Percentiles rank a stretch among this genome's conserved stretches.
Evolutionary conservation across 2,113 vertebrate genomes (phyloP).

Genomic region (Terrapene triunguis): DNA sequence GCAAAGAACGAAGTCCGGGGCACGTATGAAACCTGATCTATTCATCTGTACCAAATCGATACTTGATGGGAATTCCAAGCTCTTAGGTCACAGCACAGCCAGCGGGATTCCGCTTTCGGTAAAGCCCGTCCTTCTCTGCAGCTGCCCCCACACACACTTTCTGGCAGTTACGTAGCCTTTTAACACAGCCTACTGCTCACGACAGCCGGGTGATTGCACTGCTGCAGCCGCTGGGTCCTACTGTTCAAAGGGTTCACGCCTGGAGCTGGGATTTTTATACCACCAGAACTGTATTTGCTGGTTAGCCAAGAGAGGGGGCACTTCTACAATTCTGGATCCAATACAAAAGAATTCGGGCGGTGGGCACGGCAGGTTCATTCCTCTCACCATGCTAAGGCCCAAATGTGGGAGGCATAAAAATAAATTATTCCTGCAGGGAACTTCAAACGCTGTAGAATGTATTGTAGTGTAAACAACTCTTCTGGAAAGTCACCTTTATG

Average conservation of each 20-base stretch:
- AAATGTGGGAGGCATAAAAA: neutral
- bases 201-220: neutral
- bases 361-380: neutral
- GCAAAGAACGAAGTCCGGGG: neutral
- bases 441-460: neutral
- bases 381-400: neutral
- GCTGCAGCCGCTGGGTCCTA: neutral
- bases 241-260: neutral
- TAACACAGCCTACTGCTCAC: neutral
- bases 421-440: neutral
- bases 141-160: neutral
- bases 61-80: slow-evolving; percentile 54
- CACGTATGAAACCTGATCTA: neutral
- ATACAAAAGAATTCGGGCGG: no score
- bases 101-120: slow-evolving; percentile 44
- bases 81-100: neutral
- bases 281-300: neutral
- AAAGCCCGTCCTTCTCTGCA: slow-evolving; percentile 7
- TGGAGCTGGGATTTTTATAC: neutral
- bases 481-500: neutral
- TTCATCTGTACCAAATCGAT: slow-evolving; percentile 32
- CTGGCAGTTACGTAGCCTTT: slow-evolving; percentile 17
- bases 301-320: neutral
- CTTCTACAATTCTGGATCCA: neutral
- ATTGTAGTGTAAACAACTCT: neutral